Evolutionary conservation across 2,888 invertebrate genomes (phyloP).

Genomic region (Tachina fera): DNA sequence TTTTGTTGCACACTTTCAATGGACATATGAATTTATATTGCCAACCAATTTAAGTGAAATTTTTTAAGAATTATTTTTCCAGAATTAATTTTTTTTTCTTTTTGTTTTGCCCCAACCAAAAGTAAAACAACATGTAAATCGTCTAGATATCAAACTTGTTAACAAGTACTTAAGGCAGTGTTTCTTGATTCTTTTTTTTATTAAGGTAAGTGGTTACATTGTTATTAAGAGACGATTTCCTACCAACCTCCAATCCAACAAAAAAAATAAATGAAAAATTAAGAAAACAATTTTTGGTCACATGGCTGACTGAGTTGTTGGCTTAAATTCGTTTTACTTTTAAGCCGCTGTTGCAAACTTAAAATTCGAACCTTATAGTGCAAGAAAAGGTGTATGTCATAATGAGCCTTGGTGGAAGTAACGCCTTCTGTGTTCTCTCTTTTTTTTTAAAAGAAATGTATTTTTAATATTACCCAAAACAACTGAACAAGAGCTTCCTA

Average conservation of each 20-base stretch:
- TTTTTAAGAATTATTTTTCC: slow-evolving; percentile 27
- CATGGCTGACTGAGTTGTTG: not conserved
- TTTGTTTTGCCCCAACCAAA: slow-evolving; percentile 48
- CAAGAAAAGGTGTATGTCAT: slow-evolving; percentile 77
- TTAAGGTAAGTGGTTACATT: slow-evolving; percentile 47
- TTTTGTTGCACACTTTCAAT: not conserved
- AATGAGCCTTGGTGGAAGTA: slow-evolving; percentile 74
- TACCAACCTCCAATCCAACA: slow-evolving; percentile 33
- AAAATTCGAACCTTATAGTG: slow-evolving; percentile 1
- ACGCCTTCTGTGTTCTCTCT: slow-evolving; percentile 57
- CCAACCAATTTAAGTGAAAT: slow-evolving; percentile 52
- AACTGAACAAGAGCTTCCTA: slow-evolving; percentile 67
- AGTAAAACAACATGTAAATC: slow-evolving; percentile 80
- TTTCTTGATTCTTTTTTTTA: slow-evolving; percentile 24
- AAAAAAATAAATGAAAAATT: not conserved
- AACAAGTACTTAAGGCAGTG: slow-evolving; percentile 81
- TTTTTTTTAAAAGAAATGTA: not conserved
- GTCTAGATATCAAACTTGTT: slow-evolving; percentile 81
- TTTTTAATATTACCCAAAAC: slow-evolving; percentile 52
- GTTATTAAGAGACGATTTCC: slow-evolving; percentile 65
- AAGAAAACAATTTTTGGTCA: slow-evolving; percentile 6
- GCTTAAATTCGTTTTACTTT: not conserved
- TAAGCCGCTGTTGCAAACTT: not conserved
- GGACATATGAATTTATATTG: slow-evolving; percentile 10
- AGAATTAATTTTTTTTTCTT: slow-evolving; percentile 8